Base-by-base conservation (phyloP, 2,888 invertebrate species). In the Caradrina clavipalpis region DNA sequence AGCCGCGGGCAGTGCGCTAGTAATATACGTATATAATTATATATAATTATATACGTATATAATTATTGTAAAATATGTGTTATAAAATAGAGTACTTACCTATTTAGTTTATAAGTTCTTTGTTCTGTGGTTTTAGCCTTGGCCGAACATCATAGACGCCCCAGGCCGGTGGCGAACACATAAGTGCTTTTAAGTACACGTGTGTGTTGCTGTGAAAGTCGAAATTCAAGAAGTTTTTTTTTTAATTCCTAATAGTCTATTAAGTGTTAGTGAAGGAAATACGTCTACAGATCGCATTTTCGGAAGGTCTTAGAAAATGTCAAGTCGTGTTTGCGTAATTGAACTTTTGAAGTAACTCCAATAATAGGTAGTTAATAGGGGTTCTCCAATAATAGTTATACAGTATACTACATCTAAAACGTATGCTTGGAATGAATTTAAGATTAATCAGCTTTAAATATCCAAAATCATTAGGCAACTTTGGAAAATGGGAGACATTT, bases 71-170 rank as follows among this genome's bases (percentile, higher is more conserved):
- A 60, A 61, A 56, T 56, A 19, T 63, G 63, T 62, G 53, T 68
- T 47, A 26, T 35, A 53, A 53, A 51, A 60, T 57, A 49, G 15
- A 62, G 58, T 53, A 42, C 42, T n/a, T n/a, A n/a, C n/a, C 15
- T 42, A 42, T 8, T 15, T 42, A 54, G 64, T 65, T 45, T 31
- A n/a, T 76, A 61, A 55, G 60, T 76, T 65, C 54, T 62, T 76
- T 58, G 57, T 17, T 31, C 15, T 19, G 19, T 10, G 70, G 66
- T 19, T 72, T 35, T 17, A 66, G 31, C 31, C 42, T 13, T 31
- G 31, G 31, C 35, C n/a, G 10, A 71, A 57, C 19, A 31, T 68
- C 7, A 6, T 19, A 19, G 50, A 57, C 11, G 56, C 60, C 78
- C 19, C 63, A 19, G 68, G 78, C 47, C 19, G 49, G 51, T n/a